phyloP scores from a whole-genome alignment of 2,797 vertebrate species.

The Paramormyrops hopkinsi region DNA sequence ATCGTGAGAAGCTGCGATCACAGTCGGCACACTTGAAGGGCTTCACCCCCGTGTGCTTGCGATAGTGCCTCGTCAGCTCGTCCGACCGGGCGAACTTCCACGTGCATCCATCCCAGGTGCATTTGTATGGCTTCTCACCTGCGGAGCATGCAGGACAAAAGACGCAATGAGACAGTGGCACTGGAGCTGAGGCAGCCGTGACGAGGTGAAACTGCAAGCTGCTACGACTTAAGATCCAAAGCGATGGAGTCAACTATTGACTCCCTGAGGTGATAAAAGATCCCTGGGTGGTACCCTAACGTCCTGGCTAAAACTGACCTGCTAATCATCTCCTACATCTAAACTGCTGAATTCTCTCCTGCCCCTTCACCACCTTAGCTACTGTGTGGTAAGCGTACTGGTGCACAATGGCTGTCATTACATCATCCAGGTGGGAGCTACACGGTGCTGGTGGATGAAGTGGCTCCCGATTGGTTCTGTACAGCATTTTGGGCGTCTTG shows the following conservation, averaged over 20 bases:
- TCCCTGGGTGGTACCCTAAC: no score
- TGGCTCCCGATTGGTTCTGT: neutral
- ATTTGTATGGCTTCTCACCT: slow-evolving; percentile 99
- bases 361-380: no score
- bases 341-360: no score
- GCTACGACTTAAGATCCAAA: neutral
- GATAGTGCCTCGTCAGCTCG: slow-evolving; percentile 97
- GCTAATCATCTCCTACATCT: no score
- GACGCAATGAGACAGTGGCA: neutral
- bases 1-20: slow-evolving; percentile 97
- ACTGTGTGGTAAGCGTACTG: neutral
- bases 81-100: slow-evolving; percentile 99
- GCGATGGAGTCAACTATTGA: neutral
- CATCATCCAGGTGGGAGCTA: neutral
- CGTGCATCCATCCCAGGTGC: slow-evolving; percentile 98
- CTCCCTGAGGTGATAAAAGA: neutral
- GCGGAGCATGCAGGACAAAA: slow-evolving; percentile 38
- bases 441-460: neutral
- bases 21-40: slow-evolving; percentile 99
- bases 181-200: neutral
- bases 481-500: neutral
- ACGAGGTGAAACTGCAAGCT: neutral
- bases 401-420: neutral
- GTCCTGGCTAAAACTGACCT: no score
- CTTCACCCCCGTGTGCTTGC: slow-evolving; percentile 98